Percentiles rank a stretch among this genome's conserved stretches.
These are phyloP conservation scores for Chrysolophus pictus DNA, from an alignment of 2,797 vertebrate genomes.

Conservation along the genomic window DNA sequence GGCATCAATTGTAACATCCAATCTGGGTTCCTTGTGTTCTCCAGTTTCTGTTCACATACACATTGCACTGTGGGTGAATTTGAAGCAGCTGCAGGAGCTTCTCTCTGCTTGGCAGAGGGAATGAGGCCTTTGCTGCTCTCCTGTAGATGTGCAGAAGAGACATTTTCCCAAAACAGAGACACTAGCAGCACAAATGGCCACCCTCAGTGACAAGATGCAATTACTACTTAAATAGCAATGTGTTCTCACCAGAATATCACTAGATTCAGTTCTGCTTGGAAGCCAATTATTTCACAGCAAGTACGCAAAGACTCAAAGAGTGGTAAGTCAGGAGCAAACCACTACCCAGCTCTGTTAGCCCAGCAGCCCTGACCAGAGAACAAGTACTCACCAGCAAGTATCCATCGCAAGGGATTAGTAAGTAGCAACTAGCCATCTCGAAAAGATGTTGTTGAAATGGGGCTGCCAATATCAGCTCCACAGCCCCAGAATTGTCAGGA, in stretches of 20 bases:
- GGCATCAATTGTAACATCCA: background rate
- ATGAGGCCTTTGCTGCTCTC: background rate
- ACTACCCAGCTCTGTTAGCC: background rate
- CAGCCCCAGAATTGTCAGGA: background rate
- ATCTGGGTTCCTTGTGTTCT: background rate
- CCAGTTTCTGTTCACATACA: background rate
- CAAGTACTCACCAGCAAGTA: background rate
- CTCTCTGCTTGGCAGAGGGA: background rate
- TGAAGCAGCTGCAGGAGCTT: background rate
- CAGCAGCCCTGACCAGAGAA: background rate
- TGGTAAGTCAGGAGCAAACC: background rate
- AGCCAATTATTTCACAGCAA: background rate
- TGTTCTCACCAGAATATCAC: background rate
- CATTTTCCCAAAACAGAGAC: background rate
- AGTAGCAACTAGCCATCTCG: background rate
- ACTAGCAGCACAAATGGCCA: background rate
- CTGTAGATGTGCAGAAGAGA: background rate
- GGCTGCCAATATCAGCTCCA: background rate
- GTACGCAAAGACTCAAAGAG: background rate
- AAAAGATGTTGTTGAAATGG: background rate
- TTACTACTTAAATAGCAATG: background rate
- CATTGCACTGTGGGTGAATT: background rate
- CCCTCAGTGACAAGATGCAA: rapidly evolving
- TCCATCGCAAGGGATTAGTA: background rate
- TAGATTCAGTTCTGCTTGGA: background rate